A percentile compares a stretch with the other conserved stretches of the same genome.
Evolutionary conservation across 2,113 vertebrate genomes (phyloP).

Genomic region (Ammospiza caudacuta): DNA sequence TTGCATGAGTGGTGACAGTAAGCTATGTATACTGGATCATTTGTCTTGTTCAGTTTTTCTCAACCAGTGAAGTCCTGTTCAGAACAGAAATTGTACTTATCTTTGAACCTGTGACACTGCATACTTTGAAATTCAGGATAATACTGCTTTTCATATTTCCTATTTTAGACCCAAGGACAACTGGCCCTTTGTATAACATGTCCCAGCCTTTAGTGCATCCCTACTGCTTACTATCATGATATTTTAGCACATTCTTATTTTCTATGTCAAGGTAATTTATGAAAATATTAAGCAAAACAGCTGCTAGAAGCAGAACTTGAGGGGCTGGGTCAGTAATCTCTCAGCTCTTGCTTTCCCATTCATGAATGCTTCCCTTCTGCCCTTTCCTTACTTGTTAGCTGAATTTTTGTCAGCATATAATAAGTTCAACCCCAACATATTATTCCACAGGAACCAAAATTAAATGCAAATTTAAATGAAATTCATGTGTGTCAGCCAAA

Average conservation of each 20-base stretch:
- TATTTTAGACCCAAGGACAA: neutral
- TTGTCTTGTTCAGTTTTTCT: neutral
- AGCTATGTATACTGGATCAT: neutral
- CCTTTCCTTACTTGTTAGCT: neutral
- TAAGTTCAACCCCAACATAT: neutral
- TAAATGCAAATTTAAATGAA: neutral
- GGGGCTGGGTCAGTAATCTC: neutral
- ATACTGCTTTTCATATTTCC: neutral
- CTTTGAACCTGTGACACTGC: neutral
- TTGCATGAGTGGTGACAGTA: neutral
- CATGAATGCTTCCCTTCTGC: neutral
- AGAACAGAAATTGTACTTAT: neutral
- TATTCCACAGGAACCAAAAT: neutral
- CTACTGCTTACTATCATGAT: neutral
- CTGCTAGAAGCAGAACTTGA: neutral
- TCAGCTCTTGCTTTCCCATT: constrained; percentile 6
- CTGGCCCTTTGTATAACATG: neutral
- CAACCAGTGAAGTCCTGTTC: neutral
- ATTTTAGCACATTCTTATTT: neutral
- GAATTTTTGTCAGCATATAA: neutral
- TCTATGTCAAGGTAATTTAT: neutral
- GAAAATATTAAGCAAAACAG: neutral
- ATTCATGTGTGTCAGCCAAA: neutral
- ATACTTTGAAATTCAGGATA: neutral
- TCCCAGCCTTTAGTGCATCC: neutral